Base-by-base conservation (phyloP, 1,140 invertebrate species). In the Panulirus ornatus region DNA sequence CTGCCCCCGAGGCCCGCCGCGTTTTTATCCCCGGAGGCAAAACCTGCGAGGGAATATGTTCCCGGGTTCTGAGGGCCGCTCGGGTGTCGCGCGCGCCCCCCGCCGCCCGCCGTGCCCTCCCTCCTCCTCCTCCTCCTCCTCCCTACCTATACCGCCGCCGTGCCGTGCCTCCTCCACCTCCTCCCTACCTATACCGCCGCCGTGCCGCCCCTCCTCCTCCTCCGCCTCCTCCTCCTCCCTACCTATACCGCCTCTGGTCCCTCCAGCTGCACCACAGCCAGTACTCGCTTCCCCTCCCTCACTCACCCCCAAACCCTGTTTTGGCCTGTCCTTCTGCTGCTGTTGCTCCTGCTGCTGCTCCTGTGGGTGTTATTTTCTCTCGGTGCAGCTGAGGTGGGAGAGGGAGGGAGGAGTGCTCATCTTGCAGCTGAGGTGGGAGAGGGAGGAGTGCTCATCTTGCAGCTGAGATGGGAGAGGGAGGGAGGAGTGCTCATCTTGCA, bases 21-120 rank as follows among this genome's bases (percentile, higher is more conserved):
- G 83, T 91, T 91, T 91, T 91, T 91, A 91, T 91, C 90, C 90
- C 90, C 82, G 16, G 90, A 85, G 90, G 84, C 90, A 86, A 86
- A 91, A 88, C 87, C 87, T 78, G 87, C 87, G 54, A 82, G 87
- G 87, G 87, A 88, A 88, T 88, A 88, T 88, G 87, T 88, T 88
- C 87, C 54, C 63, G 73, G 87, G 78, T 81, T 82, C 87, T 70
- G 76, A 58, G 78, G 87, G 87, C 58, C 75, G 85, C 38, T 78
- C 27, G 85, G 73, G 85, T 81, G 78, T 88, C 79, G 87, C 78
- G 30, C 34, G 47, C 44, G 34, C 30, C 76, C 47, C 36, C 40
- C 47, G 76, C 38, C 36, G 73, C 38, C 36, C 19, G 27, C 73
- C 19, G n/a, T 38, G 36, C 38, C 44, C 36, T 44, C 47, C 0